These are phyloP conservation scores for Sialia sialis DNA, from an alignment of 2,113 vertebrate genomes.

Conservation along the genomic window DNA sequence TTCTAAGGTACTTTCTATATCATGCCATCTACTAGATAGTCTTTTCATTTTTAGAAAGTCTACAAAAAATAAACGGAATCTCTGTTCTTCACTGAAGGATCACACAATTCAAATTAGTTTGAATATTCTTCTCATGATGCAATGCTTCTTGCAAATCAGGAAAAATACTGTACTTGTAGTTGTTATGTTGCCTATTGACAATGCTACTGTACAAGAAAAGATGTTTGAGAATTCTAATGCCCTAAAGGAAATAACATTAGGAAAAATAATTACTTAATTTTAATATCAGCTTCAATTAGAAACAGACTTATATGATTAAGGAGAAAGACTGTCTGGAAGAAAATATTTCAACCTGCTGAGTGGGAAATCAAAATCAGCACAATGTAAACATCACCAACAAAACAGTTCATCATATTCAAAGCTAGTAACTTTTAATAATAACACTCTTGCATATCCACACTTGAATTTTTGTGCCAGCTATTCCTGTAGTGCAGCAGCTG, in stretches of 20 bases:
- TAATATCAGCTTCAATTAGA: slow-evolving; percentile 14
- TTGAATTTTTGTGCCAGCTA: neutral
- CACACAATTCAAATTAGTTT: neutral
- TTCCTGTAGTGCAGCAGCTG: neutral
- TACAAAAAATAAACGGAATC: neutral
- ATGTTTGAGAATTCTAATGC: neutral
- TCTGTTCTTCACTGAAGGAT: neutral
- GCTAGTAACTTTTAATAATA: neutral
- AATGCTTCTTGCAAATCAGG: neutral
- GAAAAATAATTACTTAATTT: neutral
- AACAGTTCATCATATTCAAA: neutral
- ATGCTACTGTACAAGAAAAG: neutral
- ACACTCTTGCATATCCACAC: neutral
- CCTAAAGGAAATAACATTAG: neutral
- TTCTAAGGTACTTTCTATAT: neutral
- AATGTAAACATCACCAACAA: neutral
- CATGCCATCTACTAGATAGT: neutral
- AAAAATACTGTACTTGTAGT: neutral
- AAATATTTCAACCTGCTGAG: slow-evolving; percentile 31
- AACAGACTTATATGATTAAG: neutral
- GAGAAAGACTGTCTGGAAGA: neutral
- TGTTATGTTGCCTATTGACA: neutral
- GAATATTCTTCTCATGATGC: neutral
- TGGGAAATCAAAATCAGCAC: slow-evolving; percentile 29
- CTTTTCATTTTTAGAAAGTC: neutral